Conservation (phyloP, 2,888 invertebrate species). For the Lithophane leautieri region DNA sequence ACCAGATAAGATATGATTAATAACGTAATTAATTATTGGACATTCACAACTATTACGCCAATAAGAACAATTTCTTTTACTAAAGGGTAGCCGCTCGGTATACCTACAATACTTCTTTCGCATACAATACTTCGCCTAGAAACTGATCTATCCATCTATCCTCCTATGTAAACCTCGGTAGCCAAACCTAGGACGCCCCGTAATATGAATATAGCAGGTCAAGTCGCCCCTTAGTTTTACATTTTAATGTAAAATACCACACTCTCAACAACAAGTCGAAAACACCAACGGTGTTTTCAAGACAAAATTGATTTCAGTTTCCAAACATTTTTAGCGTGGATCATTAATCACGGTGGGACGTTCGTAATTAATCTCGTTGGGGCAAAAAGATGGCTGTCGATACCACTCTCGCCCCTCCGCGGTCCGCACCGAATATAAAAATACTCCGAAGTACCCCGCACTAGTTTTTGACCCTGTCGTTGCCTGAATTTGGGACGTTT, state of each 20-base stretch:
- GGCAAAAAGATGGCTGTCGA: conserved; percentile 80
- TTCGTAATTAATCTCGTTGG: conserved; percentile 80
- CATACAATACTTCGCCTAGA: background rate
- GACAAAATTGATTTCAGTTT: conserved; percentile 76
- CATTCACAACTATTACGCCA: background rate
- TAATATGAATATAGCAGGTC: background rate
- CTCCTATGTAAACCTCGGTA: background rate
- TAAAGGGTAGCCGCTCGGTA: background rate
- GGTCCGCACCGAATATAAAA: conserved; percentile 64
- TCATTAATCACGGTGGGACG: conserved; percentile 78
- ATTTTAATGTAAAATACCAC: background rate
- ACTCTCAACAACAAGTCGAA: background rate
- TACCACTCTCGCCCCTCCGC: conserved; percentile 68
- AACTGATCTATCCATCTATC: too few relatives aligned
- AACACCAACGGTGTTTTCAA: conserved; percentile 53
- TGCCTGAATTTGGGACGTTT: conserved; percentile 20
- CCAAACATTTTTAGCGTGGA: conserved; percentile 74
- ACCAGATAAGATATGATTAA: background rate
- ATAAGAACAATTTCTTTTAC: background rate
- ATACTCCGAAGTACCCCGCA: conserved; percentile 24
- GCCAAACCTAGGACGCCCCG: background rate
- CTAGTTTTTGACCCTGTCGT: conserved; percentile 28
- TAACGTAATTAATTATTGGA: background rate
- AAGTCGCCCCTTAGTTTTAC: background rate
- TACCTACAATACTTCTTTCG: background rate